Evolutionary conservation across 2,797 vertebrate species (phyloP).

Genomic region (Gallirallus australis): DNA sequence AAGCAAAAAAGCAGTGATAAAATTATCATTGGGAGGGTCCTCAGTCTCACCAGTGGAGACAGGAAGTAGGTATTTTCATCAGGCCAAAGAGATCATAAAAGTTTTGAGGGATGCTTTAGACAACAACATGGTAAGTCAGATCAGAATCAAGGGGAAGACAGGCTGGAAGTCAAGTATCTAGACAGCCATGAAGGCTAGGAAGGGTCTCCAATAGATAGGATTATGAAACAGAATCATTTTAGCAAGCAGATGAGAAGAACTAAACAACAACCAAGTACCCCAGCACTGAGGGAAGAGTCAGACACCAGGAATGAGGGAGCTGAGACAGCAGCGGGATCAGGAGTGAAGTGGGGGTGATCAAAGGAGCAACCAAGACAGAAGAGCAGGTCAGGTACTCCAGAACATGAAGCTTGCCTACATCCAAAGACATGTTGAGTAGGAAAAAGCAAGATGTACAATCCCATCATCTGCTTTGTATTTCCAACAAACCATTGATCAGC

Average conservation of each 20-base stretch:
- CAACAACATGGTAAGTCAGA: not conserved
- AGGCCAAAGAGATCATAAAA: not conserved
- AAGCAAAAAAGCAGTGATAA: not conserved
- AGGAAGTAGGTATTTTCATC: not conserved
- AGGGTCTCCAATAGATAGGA: not conserved
- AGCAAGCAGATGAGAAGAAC: not conserved
- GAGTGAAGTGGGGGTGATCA: no score
- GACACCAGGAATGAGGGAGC: no score
- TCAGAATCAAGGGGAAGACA: not conserved
- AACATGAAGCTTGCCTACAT: not conserved
- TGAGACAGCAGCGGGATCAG: no score
- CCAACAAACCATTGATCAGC: accelerated
- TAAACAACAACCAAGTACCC: not conserved
- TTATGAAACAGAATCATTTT: not conserved
- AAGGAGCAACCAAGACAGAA: no score
- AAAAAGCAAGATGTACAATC: not conserved
- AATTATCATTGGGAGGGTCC: not conserved
- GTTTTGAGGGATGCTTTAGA: not conserved
- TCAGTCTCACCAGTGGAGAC: not conserved
- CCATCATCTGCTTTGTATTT: not conserved
- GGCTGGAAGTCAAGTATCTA: not conserved
- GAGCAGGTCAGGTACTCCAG: not conserved
- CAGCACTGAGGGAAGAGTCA: no score
- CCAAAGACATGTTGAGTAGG: not conserved
- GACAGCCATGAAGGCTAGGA: not conserved